Base-by-base conservation (phyloP, 2,797 vertebrate genomes). In the Phoxinus dragarum region DNA sequence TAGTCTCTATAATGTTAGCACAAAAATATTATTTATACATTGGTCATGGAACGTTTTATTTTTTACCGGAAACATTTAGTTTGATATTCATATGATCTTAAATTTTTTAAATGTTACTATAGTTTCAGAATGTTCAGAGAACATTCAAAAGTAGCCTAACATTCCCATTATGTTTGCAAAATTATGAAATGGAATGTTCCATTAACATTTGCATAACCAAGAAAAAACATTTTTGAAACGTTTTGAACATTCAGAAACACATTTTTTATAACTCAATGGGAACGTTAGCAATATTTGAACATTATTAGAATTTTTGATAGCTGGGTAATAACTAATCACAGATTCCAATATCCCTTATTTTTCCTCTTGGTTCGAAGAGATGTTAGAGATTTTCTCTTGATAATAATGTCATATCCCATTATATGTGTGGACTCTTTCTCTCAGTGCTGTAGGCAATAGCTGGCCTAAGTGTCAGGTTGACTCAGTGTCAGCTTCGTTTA, bases 381-480 rank as follows among this genome's bases (percentile, higher is more conserved):
- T 34, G 12, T 64, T 47, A 83, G 56, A 21, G 66, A 69, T 59
- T 38, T 84, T 79, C 31, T 80, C 38, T 69, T 69, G 17, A 78
- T 59, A 59, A 44, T 49, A 80, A 79, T 61, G 83, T 80, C 84
- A 72, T 49, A 36, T 73, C 23, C 40, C 34, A 36, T 71, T 73
- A 85, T 27, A 80, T 79, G 21, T 72, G 38, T 71, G 7, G 47
- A 64, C 14, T 27, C 21, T 59, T 40, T 67, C 66, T 68, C 52
- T 34, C 52, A 17, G 49, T 61, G 76, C 84, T 80, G 40, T 59
- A 64, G 84, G 84, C 84, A 47, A 69, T 61, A 52, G 38, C 40
- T 80, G 76, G 75, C 66, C 36, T 21, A 80, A 73, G 76, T 80
- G 84, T 85, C 84, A 85, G 68, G 23, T 64, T 85, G 76, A 80